Conservation (phyloP, 2,888 invertebrate species). For the Melieria picta region DNA sequence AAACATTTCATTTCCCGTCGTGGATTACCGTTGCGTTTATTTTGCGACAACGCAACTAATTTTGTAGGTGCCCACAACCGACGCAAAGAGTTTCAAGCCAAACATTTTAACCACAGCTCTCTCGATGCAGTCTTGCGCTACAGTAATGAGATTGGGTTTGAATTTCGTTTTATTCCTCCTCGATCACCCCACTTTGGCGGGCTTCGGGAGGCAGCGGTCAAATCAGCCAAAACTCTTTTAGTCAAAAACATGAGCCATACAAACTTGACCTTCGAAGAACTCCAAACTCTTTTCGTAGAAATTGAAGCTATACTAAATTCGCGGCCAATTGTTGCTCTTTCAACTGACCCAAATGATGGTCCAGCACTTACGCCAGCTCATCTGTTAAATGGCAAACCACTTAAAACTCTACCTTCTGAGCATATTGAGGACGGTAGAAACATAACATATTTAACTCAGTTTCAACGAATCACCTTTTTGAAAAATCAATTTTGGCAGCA, state of each 20-base stretch:
- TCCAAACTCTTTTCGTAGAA: slow-evolving; percentile 41
- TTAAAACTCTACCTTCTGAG: slow-evolving; percentile 7
- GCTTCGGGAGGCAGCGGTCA: slow-evolving; percentile 43
- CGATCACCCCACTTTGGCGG: slow-evolving; percentile 41
- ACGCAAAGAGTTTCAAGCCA: slow-evolving; percentile 22
- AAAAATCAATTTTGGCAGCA: slow-evolving; percentile 39
- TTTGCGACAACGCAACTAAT: slow-evolving; percentile 33
- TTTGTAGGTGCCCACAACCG: slow-evolving; percentile 35
- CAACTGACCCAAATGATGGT: slow-evolving; percentile 42
- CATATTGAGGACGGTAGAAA: background rate
- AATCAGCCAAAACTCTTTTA: slow-evolving; percentile 40
- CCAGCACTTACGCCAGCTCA: slow-evolving; percentile 42
- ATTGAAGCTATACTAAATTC: slow-evolving; percentile 47
- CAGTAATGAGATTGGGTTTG: slow-evolving; percentile 16
- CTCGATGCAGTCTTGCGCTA: slow-evolving; percentile 3
- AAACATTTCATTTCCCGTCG: slow-evolving; percentile 21
- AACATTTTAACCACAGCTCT: slow-evolving; percentile 2
- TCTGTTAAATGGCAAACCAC: slow-evolving; percentile 29
- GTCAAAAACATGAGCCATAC: slow-evolving; percentile 34
- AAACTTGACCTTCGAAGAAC: slow-evolving; percentile 37
- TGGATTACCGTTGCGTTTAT: slow-evolving; percentile 19
- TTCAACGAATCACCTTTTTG: slow-evolving; percentile 33
- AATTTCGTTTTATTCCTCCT: slow-evolving; percentile 39
- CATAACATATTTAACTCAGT: slow-evolving; percentile 28
- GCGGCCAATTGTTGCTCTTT: slow-evolving; percentile 39